Base-by-base conservation (phyloP, 92 coral and sea anemone genomes). In the Zoanthus gigantus region DNA sequence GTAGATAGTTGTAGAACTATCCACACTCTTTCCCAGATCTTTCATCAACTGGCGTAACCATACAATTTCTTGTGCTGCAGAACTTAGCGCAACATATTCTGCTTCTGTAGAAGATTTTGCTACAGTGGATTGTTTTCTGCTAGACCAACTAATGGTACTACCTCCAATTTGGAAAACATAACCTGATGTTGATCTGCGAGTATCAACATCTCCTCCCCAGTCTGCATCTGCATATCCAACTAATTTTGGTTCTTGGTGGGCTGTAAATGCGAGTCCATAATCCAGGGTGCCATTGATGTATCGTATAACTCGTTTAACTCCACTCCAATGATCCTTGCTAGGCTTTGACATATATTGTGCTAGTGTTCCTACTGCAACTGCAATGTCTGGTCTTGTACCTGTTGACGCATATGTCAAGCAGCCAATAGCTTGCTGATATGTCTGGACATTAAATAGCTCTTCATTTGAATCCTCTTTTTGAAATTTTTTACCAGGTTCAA, bases 371-470 rank as follows among this genome's bases (percentile, higher is more conserved):
- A 92, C 91, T 69, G 87, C 68, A 28, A 47, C 87, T 17, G 89
- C 69, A 58, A 85, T 89, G 78, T 93, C 92, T 74, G 94, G 94
- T 78, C 96, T 89, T 81, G 94, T 93, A 23, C 88, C 86, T 23
- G 89, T 88, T 71, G 90, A 87, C 34, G 88, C 84, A 74, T 94
- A 86, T 8, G 90, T 90, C 71, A 87, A 78, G 79, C 92, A 89
- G 82, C 95, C 93, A 81, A 89, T 86, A n/a, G 91, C 91, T 69
- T 84, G 86, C 44, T 60, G 84, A 63, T 93, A 74, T 47, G 77
- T 92, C 71, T 84, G 88, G 52, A 72, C 68, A 88, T 94, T 90
- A 79, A 83, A 72, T 16, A 50, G 34, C 75, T 85, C 92, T 30
- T 89, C 88, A 74, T 82, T 74, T 69, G 52, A 31, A 32, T 73